Base-by-base conservation (phyloP, 2,113 vertebrate genomes). In the Xenotilapia leptura region DNA sequence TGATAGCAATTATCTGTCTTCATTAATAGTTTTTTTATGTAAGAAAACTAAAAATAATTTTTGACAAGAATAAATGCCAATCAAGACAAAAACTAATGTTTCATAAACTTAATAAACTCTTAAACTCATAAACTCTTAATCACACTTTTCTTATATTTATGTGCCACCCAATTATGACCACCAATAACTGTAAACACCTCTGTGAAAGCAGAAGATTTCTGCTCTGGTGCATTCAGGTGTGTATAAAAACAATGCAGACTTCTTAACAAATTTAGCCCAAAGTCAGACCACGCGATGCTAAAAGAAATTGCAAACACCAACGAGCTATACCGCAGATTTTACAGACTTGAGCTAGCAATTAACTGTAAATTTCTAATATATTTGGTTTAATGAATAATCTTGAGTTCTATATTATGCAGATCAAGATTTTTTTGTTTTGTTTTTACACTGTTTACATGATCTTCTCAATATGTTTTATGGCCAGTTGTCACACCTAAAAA, bases 221-320 rank as follows among this genome's bases (percentile, higher is more conserved):
- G 17, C 4, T 65, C 60, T 1, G 60, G 60, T 21, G 60, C 60
- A 65, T 13, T 38, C 19, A 65, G 10, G 17, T 5, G 60, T 38
- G 60, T 65, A 38, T 2, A n/a, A 65, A 1, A 36, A 65, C 60
- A 65, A n/a, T 0, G 60, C 17, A n/a, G 33, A 65, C 60, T 21
- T 68, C 7, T 40, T 7, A 0, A 6, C 19, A 68, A 40, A 68
- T 68, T 68, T 38, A 21, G 4, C 36, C n/a, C 36, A 68, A 40
- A 23, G n/a, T 68, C 1, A 40, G 62, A 40, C n/a, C 1, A 2
- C 0, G 10, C 3, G 0, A 68, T 68, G 62, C 62, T 68, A 0
- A 68, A 40, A 40, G 62, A 40, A 4, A 14, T 2, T 40, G 11
- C 62, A 21, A 40, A 40, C 36, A 68, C 19, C 62, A 21, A 40